A percentile compares a stretch with the other conserved stretches of the same genome.
phyloP scores from a whole-genome alignment of 2,888 invertebrate genomes.

The Anthrax anthrax region DNA sequence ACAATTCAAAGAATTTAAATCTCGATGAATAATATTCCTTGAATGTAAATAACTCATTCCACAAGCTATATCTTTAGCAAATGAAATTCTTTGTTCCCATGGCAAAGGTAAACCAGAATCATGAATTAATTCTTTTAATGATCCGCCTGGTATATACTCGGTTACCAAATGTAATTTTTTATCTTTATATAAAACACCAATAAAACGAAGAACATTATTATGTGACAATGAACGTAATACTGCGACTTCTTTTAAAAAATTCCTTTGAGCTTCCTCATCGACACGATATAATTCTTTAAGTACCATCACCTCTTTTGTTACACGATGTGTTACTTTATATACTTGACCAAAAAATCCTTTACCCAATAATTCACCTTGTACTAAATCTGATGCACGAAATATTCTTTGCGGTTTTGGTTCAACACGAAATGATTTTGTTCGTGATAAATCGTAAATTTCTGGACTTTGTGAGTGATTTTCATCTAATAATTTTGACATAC shows the following conservation, averaged over 20 bases:
- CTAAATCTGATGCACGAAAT: slow-evolving; percentile 80
- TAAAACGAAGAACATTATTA: slow-evolving; percentile 78
- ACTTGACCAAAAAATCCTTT: slow-evolving; percentile 92
- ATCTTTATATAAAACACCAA: slow-evolving; percentile 87
- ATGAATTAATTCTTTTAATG: slow-evolving; percentile 71
- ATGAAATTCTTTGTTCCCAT: slow-evolving; percentile 68
- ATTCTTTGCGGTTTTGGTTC: slow-evolving; percentile 51
- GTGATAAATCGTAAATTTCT: slow-evolving; percentile 52
- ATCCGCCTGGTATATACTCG: slow-evolving; percentile 85
- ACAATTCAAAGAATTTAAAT: slow-evolving; percentile 92
- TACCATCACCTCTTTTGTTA: slow-evolving; percentile 88
- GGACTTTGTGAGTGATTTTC: slow-evolving; percentile 39
- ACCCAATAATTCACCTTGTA: slow-evolving; percentile 77
- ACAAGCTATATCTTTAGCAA: slow-evolving; percentile 82
- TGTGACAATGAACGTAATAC: slow-evolving; percentile 79
- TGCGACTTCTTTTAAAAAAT: slow-evolving; percentile 90
- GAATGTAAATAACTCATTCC: slow-evolving; percentile 92
- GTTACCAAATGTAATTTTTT: slow-evolving; percentile 82
- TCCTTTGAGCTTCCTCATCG: slow-evolving; percentile 87
- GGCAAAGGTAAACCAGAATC: slow-evolving; percentile 51
- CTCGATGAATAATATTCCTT: slow-evolving; percentile 87
- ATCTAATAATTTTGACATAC: slow-evolving; percentile 70
- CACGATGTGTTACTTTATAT: slow-evolving; percentile 78
- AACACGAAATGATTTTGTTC: slow-evolving; percentile 74
- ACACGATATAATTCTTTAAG: slow-evolving; percentile 85